phyloP scores from a whole-genome alignment of 2,888 invertebrate species.

The Parapristionchus giblindavisi region DNA sequence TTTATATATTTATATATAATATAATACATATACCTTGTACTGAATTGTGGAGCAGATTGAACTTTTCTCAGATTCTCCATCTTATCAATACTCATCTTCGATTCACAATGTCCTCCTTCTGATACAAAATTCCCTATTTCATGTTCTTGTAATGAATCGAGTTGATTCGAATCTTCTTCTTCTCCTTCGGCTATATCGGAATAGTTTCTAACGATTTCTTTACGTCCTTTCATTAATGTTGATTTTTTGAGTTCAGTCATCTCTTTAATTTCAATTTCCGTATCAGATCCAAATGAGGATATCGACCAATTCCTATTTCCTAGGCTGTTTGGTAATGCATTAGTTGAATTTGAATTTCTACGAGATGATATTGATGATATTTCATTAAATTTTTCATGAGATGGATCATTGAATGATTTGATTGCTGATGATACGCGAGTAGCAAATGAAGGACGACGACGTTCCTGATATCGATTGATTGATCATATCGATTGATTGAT shows the following conservation, averaged over 20 bases:
- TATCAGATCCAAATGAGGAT: background rate
- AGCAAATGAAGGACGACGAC: no score
- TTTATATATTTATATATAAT: no score
- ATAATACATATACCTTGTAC: background rate
- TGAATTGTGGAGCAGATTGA: background rate
- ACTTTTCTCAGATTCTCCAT: background rate
- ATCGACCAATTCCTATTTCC: constrained; percentile 7
- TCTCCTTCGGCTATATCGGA: constrained; percentile 35
- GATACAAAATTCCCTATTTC: background rate
- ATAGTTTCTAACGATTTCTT: constrained; percentile 17
- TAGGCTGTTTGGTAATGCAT: no score
- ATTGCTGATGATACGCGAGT: constrained; percentile 13
- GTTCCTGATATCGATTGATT: no score
- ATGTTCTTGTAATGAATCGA: constrained; percentile 6
- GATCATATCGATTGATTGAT: no score
- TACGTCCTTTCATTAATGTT: background rate
- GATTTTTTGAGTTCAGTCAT: background rate
- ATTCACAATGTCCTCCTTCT: background rate
- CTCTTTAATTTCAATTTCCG: background rate
- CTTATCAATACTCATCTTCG: background rate
- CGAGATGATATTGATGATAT: no score
- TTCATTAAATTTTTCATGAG: no score
- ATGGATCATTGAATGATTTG: constrained; percentile 6
- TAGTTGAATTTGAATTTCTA: no score
- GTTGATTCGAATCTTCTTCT: constrained; percentile 19